Percentiles rank a stretch among this genome's conserved stretches.
Conservation (phyloP, 2,113 vertebrate genomes). For the Gambusia holbrooki region DNA sequence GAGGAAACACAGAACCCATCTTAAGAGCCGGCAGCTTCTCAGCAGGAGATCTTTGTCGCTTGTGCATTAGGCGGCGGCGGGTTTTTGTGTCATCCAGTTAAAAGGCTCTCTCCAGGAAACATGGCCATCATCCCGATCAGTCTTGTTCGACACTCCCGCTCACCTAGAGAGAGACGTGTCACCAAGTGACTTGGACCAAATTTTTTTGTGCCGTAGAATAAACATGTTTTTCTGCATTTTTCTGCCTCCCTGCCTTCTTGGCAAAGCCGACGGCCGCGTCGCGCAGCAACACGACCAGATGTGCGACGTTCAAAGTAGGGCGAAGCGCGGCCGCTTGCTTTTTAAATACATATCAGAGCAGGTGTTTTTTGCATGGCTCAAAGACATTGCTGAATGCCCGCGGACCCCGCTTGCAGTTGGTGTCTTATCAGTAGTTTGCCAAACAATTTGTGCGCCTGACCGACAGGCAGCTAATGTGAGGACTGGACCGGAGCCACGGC, state of each 20-base stretch:
- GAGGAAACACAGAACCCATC: constrained; percentile 14
- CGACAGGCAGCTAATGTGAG: constrained; percentile 35
- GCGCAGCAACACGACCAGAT: constrained; percentile 31
- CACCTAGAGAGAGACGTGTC: not conserved
- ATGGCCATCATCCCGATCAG: not conserved
- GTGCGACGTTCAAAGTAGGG: constrained; percentile 15
- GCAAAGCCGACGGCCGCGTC: constrained; percentile 23
- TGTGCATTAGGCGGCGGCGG: not conserved
- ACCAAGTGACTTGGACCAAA: not conserved
- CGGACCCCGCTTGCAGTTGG: constrained; percentile 5
- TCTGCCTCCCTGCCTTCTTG: constrained; percentile 14
- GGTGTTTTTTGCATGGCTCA: constrained; percentile 23
- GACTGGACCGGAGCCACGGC: constrained; percentile 53
- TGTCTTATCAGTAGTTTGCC: constrained; percentile 27
- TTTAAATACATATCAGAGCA: constrained; percentile 30
- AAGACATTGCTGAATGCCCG: constrained; percentile 6
- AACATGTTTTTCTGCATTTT: constrained; percentile 26
- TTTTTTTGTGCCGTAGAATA: constrained; percentile 10
- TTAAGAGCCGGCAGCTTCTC: constrained; percentile 5
- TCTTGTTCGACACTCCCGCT: constrained; percentile 2
- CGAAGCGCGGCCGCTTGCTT: constrained; percentile 6
- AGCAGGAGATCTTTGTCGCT: constrained; percentile 22
- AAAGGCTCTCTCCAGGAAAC: not conserved
- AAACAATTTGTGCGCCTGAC: constrained; percentile 22
- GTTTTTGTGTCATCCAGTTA: constrained; percentile 21